These are phyloP conservation scores for Ageneiosus marmoratus DNA, from an alignment of 2,113 vertebrate species.

Conservation along the genomic window DNA sequence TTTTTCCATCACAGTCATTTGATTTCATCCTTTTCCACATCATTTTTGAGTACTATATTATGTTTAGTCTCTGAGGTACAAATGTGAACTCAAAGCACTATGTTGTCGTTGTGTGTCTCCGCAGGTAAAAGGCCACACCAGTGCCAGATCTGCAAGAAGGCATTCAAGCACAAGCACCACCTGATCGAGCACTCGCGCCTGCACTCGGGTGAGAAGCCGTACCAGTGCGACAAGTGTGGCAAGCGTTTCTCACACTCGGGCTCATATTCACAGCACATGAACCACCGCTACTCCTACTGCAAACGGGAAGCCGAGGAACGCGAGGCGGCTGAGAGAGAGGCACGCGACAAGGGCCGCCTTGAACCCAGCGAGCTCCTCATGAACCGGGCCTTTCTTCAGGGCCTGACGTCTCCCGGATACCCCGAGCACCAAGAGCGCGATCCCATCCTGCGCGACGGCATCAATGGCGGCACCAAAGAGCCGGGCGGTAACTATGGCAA, in stretches of 20 bases:
- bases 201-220: conserved; percentile 98
- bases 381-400: conserved; percentile 95
- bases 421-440: conserved; percentile 89
- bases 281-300: conserved; percentile 99
- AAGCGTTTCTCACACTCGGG: conserved; percentile 99
- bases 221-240: conserved; percentile 98
- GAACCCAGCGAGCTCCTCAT: conserved; percentile 97
- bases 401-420: conserved; percentile 93
- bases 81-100: background rate
- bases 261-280: conserved; percentile 99
- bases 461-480: conserved; percentile 86
- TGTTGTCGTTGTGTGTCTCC: conserved; percentile 65
- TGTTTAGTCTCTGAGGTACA: conserved; percentile 7
- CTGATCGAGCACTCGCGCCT: conserved; percentile 97
- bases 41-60: background rate
- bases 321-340: conserved; percentile 94
- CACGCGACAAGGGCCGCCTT: conserved; percentile 92
- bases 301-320: conserved; percentile 98
- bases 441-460: conserved; percentile 81
- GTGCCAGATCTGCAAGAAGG: conserved; percentile 99
- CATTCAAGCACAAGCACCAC: conserved; percentile 99
- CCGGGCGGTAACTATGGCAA: conserved; percentile 87
- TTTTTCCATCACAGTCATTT: conserved; percentile 49
- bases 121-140: conserved; percentile 98
- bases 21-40: conserved; percentile 16